phyloP scores from a whole-genome alignment of 2,888 invertebrate species.

The Lasioglossum marginatum region DNA sequence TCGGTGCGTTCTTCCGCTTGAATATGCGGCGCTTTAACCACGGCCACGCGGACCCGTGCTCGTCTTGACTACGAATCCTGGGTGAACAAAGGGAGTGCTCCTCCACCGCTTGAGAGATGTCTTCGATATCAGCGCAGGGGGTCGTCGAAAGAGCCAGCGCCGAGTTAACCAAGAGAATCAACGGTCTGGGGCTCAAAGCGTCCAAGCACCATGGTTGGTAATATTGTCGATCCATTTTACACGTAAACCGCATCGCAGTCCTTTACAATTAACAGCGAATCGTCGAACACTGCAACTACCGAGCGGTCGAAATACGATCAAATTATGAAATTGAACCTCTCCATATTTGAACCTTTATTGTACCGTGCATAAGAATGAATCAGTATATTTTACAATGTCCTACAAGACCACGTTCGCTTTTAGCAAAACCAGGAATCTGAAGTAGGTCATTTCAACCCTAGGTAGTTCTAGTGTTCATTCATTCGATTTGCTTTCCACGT shows the following conservation, averaged over 20 bases:
- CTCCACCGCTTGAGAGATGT: conserved; percentile 86
- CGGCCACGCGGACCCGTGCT: conserved; percentile 42
- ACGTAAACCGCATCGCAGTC: neutral
- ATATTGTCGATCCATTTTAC: neutral
- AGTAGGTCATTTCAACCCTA: neutral
- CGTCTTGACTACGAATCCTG: conserved; percentile 67
- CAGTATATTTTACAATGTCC: neutral
- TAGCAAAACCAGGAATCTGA: neutral
- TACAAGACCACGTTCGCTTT: neutral
- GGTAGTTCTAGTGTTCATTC: neutral
- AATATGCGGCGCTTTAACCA: conserved; percentile 65
- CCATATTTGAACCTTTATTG: neutral
- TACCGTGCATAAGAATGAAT: neutral
- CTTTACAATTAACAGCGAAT: neutral
- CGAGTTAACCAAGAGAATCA: conserved; percentile 95
- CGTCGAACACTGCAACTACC: neutral
- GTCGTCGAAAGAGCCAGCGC: conserved; percentile 96
- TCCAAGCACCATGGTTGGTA: conserved; percentile 85
- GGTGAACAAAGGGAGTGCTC: conserved; percentile 42
- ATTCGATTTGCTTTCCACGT: neutral
- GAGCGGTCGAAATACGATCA: neutral
- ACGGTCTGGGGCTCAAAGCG: conserved; percentile 91
- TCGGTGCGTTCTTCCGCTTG: conserved; percentile 16
- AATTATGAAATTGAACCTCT: neutral
- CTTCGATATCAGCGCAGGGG: conserved; percentile 94